Evolutionary conservation across 35 echinoderm and acorn worm species (phyloP).

Genomic region (Heliocidaris erythrogramma): DNA sequence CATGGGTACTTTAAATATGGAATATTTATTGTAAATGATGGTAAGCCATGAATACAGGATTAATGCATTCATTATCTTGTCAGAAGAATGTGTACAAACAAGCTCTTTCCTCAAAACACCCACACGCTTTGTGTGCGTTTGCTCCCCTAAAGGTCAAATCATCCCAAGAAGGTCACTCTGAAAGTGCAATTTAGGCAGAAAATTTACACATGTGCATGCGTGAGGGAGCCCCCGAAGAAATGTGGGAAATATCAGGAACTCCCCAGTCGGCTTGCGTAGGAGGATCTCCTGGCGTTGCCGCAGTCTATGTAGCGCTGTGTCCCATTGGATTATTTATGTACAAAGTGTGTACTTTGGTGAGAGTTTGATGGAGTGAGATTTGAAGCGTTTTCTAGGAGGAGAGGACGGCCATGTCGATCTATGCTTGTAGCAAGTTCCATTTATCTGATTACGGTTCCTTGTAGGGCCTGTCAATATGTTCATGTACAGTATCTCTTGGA

Average conservation of each 20-base stretch:
- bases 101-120: neutral
- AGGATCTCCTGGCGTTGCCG: neutral
- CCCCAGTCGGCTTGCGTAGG: neutral
- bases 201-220: conserved; percentile 15
- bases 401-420: neutral
- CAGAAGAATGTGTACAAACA: conserved; percentile 8
- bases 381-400: neutral
- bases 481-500: too few relatives aligned
- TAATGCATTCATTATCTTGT: neutral
- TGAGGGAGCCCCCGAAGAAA: conserved; percentile 32
- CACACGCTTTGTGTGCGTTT: conserved; percentile 17
- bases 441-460: neutral
- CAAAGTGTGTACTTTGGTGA: neutral
- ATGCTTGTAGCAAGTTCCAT: conserved; percentile 9
- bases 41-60: neutral
- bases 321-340: neutral
- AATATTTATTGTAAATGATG: neutral
- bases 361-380: neutral
- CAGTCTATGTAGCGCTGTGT: neutral
- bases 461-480: neutral
- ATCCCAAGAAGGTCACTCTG: neutral
- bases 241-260: conserved; percentile 15
- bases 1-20: too few relatives aligned
- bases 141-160: conserved; percentile 25
- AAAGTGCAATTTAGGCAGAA: conserved; percentile 11